A percentile compares a stretch with the other conserved stretches of the same genome.
Evolutionary conservation across 2,888 invertebrate genomes (phyloP).

Genomic region (Luperina testacea): DNA sequence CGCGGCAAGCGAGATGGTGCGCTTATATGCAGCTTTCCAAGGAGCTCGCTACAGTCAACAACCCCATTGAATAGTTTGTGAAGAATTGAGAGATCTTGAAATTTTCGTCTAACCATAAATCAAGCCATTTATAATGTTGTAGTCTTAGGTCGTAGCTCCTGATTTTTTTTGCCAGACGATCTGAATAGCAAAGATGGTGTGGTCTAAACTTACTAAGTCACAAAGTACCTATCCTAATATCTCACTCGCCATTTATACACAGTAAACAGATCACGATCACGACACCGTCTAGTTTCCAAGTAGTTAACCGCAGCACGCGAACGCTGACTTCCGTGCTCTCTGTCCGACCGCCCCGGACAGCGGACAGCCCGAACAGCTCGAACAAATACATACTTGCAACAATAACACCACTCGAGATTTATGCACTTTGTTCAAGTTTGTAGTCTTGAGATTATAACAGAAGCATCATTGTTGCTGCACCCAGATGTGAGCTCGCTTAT

Average conservation of each 20-base stretch:
- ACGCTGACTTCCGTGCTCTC: conserved; percentile 13
- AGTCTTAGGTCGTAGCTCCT: no score
- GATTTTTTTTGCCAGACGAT: no score
- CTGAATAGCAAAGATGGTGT: no score
- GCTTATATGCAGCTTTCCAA: no score
- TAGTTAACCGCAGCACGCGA: conserved; percentile 21
- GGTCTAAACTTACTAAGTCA: not conserved
- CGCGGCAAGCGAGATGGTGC: no score
- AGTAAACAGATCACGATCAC: not conserved
- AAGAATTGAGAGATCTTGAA: no score
- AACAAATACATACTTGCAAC: conserved; percentile 36
- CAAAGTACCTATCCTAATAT: not conserved
- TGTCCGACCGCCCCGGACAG: conserved; percentile 8
- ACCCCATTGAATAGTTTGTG: no score
- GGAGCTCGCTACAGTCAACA: no score
- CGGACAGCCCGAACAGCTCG: conserved; percentile 10
- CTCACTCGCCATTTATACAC: conserved; percentile 3
- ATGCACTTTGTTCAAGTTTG: conserved; percentile 57
- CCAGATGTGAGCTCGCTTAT: conserved; percentile 11
- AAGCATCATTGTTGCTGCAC: conserved; percentile 20
- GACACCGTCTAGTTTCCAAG: conserved; percentile 7
- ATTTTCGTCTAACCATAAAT: no score
- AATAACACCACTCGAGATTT: conserved; percentile 45
- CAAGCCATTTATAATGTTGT: no score
- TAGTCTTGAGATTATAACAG: conserved; percentile 35